These are phyloP conservation scores for Rhopalosiphum padi DNA, from an alignment of 1,140 invertebrate genomes.

Conservation along the genomic window DNA sequence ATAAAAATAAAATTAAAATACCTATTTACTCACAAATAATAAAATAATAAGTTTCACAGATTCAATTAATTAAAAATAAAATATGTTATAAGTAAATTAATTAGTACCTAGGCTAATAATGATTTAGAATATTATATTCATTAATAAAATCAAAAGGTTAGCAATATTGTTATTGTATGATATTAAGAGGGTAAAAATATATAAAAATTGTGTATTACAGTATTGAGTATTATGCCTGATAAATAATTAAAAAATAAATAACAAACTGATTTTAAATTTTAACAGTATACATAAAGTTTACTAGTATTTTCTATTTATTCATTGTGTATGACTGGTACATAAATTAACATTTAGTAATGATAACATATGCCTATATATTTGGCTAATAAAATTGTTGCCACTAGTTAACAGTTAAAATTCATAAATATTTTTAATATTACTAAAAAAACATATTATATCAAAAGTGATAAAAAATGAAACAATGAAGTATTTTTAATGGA, in stretches of 20 bases:
- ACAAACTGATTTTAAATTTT: too few relatives aligned
- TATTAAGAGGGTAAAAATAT: not conserved
- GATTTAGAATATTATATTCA: too few relatives aligned
- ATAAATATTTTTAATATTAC: not conserved
- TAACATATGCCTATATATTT: not conserved
- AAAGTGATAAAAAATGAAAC: not conserved
- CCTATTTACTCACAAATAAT: not conserved
- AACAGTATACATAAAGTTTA: too few relatives aligned
- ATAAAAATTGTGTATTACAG: too few relatives aligned
- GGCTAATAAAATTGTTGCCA: not conserved
- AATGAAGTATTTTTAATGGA: not conserved
- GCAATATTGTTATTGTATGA: not conserved
- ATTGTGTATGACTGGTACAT: not conserved
- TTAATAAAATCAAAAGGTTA: too few relatives aligned
- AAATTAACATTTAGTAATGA: not conserved
- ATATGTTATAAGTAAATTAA: not conserved
- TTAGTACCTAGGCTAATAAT: not conserved
- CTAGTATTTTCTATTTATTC: not conserved
- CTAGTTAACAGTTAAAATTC: not conserved
- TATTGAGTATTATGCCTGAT: too few relatives aligned
- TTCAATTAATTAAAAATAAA: not conserved
- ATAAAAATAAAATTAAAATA: not conserved
- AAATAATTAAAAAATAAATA: too few relatives aligned
- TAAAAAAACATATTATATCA: not conserved
- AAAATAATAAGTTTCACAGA: not conserved